Percentiles rank a stretch among this genome's conserved stretches.
Evolutionary conservation across 1,140 invertebrate genomes (phyloP).

Genomic region (Diploscapter pachys): DNA sequence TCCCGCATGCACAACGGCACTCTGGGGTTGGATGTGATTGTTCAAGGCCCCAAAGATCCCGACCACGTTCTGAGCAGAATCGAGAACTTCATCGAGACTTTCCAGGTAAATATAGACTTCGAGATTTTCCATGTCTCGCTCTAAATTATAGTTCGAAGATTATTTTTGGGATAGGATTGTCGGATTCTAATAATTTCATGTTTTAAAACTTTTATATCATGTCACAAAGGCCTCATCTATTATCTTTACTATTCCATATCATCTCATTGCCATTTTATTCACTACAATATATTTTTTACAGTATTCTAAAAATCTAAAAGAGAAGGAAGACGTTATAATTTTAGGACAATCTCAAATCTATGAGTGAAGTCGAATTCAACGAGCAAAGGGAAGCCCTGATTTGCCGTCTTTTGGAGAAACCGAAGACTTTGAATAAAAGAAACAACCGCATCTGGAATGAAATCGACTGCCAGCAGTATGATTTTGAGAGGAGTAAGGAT

Average conservation of each 20-base stretch:
- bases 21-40: conserved; percentile 79
- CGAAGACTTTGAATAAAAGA: conserved; percentile 75
- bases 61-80: conserved; percentile 78
- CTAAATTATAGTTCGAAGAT: too few relatives aligned
- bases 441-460: conserved; percentile 77
- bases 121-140: too few relatives aligned
- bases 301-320: too few relatives aligned
- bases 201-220: conserved; percentile 19
- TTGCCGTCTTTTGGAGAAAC: conserved; percentile 78
- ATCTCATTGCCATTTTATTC: too few relatives aligned
- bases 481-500: conserved; percentile 74
- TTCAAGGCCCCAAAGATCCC: conserved; percentile 83
- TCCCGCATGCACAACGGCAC: conserved; percentile 75
- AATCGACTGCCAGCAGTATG: conserved; percentile 80
- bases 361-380: conserved; percentile 75
- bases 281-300: too few relatives aligned
- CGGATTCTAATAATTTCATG: conserved; percentile 66
- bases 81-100: conserved; percentile 75
- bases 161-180: too few relatives aligned
- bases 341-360: too few relatives aligned
- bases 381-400: conserved; percentile 77
- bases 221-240: too few relatives aligned
- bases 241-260: conserved; percentile 64
- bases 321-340: too few relatives aligned
- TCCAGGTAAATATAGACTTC: too few relatives aligned